Conservation (phyloP, 2,888 invertebrate genomes). For the Margaritifera margaritifera region DNA sequence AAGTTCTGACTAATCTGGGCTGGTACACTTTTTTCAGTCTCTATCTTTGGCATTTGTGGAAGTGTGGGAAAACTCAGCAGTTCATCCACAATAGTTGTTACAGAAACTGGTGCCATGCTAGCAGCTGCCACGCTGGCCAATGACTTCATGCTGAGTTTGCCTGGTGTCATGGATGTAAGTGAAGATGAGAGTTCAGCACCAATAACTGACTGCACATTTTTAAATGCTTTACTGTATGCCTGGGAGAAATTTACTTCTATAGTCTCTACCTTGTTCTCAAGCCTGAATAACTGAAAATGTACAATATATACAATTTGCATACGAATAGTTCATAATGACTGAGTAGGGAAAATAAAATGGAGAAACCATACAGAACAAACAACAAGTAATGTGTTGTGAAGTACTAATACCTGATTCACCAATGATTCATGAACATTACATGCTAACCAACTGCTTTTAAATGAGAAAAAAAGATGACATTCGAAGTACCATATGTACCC, state of each 20-base stretch:
- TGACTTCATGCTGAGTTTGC: slow-evolving; percentile 47
- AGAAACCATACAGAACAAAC: too few relatives aligned
- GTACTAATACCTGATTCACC: too few relatives aligned
- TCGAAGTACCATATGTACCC: too few relatives aligned
- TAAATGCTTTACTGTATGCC: slow-evolving; percentile 50
- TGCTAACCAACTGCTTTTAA: too few relatives aligned
- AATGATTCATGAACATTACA: too few relatives aligned
- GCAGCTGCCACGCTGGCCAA: slow-evolving; percentile 64
- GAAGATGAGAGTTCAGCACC: slow-evolving; percentile 26
- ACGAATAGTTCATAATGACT: too few relatives aligned
- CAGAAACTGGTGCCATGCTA: slow-evolving; percentile 62
- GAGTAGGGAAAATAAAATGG: too few relatives aligned
- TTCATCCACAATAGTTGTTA: slow-evolving; percentile 62
- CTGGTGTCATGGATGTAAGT: slow-evolving; percentile 20
- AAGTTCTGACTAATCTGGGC: slow-evolving; percentile 43
- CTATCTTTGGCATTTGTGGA: slow-evolving; percentile 34
- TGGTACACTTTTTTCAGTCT: slow-evolving; percentile 26
- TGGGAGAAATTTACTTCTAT: slow-evolving; percentile 64
- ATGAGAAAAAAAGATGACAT: too few relatives aligned
- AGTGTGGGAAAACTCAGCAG: slow-evolving; percentile 49
- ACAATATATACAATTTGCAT: background rate
- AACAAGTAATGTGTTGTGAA: too few relatives aligned
- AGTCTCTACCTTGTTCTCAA: slow-evolving; percentile 56
- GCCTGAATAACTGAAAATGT: slow-evolving; percentile 60
- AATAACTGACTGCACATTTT: slow-evolving; percentile 46